Percentiles rank a stretch among this genome's conserved stretches.
These are phyloP conservation scores for Phalacrocorax carbo DNA, from an alignment of 2,113 vertebrate genomes.

Conservation along the genomic window DNA sequence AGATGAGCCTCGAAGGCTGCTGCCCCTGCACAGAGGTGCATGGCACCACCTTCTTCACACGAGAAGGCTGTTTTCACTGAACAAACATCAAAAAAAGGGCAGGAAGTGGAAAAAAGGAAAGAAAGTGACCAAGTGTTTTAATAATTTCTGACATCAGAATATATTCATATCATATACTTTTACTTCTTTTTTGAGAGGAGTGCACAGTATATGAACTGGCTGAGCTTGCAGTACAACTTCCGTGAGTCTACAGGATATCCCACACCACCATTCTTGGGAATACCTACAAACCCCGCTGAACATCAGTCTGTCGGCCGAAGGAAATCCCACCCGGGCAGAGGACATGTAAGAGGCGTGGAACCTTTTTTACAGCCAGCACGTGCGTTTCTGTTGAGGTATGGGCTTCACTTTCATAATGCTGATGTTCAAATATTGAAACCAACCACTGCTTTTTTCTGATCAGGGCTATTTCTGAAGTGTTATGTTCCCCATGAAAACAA, in stretches of 20 bases:
- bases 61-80: background rate
- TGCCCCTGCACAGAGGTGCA: rapidly evolving
- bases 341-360: background rate
- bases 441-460: background rate
- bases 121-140: background rate
- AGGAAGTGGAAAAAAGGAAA: background rate
- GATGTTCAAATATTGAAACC: background rate
- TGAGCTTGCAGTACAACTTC: background rate
- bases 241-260: background rate
- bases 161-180: background rate
- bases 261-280: rapidly evolving
- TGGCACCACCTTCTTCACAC: background rate
- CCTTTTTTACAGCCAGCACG: background rate
- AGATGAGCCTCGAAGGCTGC: background rate
- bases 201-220: background rate
- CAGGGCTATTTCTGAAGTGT: background rate
- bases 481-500: background rate
- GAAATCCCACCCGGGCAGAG: background rate
- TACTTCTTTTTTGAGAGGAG: background rate
- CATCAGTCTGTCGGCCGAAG: background rate
- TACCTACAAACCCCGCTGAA: background rate
- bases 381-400: background rate
- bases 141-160: background rate
- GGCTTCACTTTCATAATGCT: background rate
- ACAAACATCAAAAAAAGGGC: background rate